Conservation (phyloP, 2,113 vertebrate genomes). For the cattle (Bos taurus) region ARS-UCD2.0 NC_037337.1:1338001-1338500, state of each 20-base stretch:
- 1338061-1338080: not conserved
- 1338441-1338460: not conserved
- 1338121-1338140: not conserved
- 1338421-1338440: not conserved
- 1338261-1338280: not conserved
- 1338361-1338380: not conserved
- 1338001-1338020: not conserved
- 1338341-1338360: not conserved
- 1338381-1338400: not conserved
- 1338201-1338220: not conserved
- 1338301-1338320: not conserved
- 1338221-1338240: not conserved
- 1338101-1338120: not conserved
- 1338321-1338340: not conserved
- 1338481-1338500: not conserved
- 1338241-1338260: not conserved
- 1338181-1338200: not conserved
- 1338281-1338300: not conserved
- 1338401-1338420: not conserved
- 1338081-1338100: not conserved
- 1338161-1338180: not conserved
- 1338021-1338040: not conserved
- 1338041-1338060: not conserved
- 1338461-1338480: not conserved
- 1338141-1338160: not conserved